Percentiles rank a stretch among this genome's conserved stretches.
These are phyloP conservation scores for Hydriomena furcata DNA, from an alignment of 2,888 invertebrate genomes.

Conservation along the genomic window DNA sequence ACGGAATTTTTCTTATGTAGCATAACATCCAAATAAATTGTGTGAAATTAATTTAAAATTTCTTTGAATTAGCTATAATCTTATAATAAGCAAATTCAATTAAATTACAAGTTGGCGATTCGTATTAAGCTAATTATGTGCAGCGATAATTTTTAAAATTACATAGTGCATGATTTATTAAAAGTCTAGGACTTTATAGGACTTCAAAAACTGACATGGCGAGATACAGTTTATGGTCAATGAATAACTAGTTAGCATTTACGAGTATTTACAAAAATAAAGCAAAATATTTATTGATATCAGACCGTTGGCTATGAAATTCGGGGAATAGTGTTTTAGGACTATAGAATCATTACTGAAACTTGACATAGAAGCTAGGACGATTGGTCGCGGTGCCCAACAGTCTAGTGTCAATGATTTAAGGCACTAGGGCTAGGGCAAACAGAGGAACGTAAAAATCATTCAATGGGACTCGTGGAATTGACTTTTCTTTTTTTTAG, in stretches of 20 bases:
- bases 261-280: too few species aligned
- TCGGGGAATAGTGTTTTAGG: too few species aligned
- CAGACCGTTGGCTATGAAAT: too few species aligned
- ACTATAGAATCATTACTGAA: too few species aligned
- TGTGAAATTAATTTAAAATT: constrained; percentile 65
- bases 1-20: constrained; percentile 68
- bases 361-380: background rate
- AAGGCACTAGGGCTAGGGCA: constrained; percentile 47
- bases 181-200: background rate
- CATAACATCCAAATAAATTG: constrained; percentile 70
- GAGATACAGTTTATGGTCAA: background rate
- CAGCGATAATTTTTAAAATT: constrained; percentile 3
- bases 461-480: constrained; percentile 26
- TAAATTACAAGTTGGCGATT: constrained; percentile 1
- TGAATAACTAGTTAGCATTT: background rate
- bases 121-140: constrained; percentile 1
- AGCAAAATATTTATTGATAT: too few species aligned
- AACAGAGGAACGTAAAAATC: constrained; percentile 15
- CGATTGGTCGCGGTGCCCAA: too few species aligned
- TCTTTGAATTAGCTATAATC: constrained; percentile 55
- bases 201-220: too few species aligned
- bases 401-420: too few species aligned
- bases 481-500: constrained; percentile 2
- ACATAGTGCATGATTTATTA: constrained; percentile 2
- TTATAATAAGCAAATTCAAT: constrained; percentile 9